Base-by-base conservation (phyloP, 2,888 invertebrate species). In the Sepioteuthis lessoniana region DNA sequence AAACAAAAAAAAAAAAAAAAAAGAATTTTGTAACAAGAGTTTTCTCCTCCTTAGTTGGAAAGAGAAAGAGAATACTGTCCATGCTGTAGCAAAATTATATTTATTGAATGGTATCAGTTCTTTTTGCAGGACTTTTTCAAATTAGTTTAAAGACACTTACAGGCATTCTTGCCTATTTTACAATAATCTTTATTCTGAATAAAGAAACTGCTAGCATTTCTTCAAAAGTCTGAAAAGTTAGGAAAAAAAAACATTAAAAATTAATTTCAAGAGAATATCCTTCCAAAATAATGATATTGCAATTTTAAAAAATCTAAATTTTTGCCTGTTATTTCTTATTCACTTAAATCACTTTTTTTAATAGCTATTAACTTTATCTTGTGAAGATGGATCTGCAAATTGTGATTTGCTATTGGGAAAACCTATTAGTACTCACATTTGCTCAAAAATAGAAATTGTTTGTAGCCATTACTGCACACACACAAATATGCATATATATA, bases 331-430 rank as follows among this genome's bases (percentile, higher is more conserved):
- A 60, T 60, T 76, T 76, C 76, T 76, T 76, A 0, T 13, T 76
- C n/a, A n/a, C 5, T 19, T 55, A 5, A 19, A 35, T 76, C 13
- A 19, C 4, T 35, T 76, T 35, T 35, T 76, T 76, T 35, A n/a
- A 0, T n/a, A 76, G n/a, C 2, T 76, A n/a, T 76, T 76, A 35
- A 76, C n/a, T 76, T 76, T 35, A 76, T 76, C 3, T 16, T n/a
- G n/a, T n/a, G 0, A 76, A n/a, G 76, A 76, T 76, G 35, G 76
- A 76, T 76, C 35, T 76, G 19, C 76, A 76, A 76, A 76, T 76
- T 76, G n/a, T 76, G n/a, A 76, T n/a, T n/a, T 76, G n/a, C n/a
- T 35, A n/a, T n/a, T 76, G 76, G 76, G n/a, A 76, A 76, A 76
- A 76, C n/a, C 76, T 76, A 76, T 76, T 76, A 35, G 76, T 35